Evolutionary conservation across 2,888 invertebrate species (phyloP), one percentile per base, ranked within the genome.

Genomic region (Drosophila prostipennis): DNA sequence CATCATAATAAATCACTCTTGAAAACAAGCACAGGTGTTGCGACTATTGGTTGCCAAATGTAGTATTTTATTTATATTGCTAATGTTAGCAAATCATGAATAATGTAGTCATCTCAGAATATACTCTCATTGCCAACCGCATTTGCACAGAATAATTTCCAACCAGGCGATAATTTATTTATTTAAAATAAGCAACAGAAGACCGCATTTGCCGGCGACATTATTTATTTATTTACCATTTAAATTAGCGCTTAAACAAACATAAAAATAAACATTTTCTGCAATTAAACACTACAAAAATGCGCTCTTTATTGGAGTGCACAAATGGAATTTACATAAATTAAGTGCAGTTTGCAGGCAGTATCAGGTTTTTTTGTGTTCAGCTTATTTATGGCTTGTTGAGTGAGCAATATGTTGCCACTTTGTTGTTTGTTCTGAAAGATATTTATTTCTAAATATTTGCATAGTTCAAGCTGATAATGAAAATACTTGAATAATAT

Each of bases 181-280:
- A 72, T 51, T 57, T 43, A 40, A 52, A 58, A 23, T 49, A 49
- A 48, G 32, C 53, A 53, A 45, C 55, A 14, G 36, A 16, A 26
- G 34, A 29, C 61, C 72, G 58, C 83, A 82, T 73, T 75, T 51
- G 69, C 39, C 34, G 48, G 37, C 32, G n/a, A 23, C 67, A 70
- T 80, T 78, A 78, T 80, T 86, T 74, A 86, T 86, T 86, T 78
- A 80, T 78, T 72, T 70, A 63, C 52, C 68, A 55, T 78, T 80
- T 71, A 64, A 78, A 83, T 74, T 76, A 70, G 71, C 59, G 51
- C 63, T 71, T 72, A 56, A 75, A 69, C 67, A 74, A 72, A 82
- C 59, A 71, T 52, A 61, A 54, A 60, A 52, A 52, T 39, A 51
- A 49, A 51, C 68, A 49, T 48, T 68, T 49, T 55, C 54, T 46